These are phyloP conservation scores for Semnornis frantzii DNA, from an alignment of 2,113 vertebrate genomes.

Conservation along the genomic window DNA sequence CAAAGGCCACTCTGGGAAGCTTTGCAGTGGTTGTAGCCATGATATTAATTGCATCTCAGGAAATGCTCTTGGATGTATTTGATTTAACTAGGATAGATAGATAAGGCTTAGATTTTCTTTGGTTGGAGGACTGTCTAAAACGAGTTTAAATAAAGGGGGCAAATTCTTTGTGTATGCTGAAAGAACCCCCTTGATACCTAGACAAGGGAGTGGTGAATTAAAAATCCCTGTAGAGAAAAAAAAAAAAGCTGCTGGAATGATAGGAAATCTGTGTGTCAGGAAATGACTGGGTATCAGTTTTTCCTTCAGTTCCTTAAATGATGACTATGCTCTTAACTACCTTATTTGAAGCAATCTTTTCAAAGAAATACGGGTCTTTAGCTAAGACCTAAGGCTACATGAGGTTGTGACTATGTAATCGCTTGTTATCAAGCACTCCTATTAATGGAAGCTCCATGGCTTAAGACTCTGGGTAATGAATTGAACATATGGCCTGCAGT, in stretches of 20 bases:
- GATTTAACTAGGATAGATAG: background rate
- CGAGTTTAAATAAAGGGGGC: background rate
- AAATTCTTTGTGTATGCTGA: background rate
- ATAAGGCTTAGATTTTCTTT: background rate
- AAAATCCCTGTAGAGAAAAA: background rate
- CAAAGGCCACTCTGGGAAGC: background rate
- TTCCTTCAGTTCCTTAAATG: background rate
- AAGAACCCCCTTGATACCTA: background rate
- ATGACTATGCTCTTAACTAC: background rate
- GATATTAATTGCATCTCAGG: background rate
- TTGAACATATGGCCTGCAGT: background rate
- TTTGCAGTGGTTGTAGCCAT: background rate
- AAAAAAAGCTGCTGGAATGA: background rate
- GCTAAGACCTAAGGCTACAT: conserved; percentile 19
- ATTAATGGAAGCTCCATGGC: conserved; percentile 27
- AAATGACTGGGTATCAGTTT: background rate
- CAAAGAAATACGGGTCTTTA: conserved; percentile 52
- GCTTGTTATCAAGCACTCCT: conserved; percentile 25
- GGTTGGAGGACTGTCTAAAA: background rate
- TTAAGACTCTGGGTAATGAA: conserved; percentile 38
- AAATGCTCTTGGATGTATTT: background rate
- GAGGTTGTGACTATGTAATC: conserved; percentile 32
- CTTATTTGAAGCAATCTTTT: conserved; percentile 61
- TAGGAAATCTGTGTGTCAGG: background rate
- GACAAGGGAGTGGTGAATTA: background rate